Conservation (phyloP, 1,140 invertebrate species). For the Heliconius eleuchia region DNA sequence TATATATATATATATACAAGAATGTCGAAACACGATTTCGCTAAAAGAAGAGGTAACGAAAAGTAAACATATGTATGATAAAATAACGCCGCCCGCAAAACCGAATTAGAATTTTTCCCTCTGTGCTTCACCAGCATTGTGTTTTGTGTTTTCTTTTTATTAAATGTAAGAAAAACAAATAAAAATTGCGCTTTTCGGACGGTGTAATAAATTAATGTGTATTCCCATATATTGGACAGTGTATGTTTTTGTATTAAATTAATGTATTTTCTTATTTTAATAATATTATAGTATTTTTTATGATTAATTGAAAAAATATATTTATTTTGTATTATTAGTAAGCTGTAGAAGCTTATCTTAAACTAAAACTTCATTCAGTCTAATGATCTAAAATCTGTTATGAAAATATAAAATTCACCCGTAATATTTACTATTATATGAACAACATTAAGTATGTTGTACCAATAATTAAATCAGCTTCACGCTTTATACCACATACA, state of each 20-base stretch:
- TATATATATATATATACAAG: constrained; percentile 2
- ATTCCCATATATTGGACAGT: neutral
- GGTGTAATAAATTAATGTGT: constrained; percentile 1
- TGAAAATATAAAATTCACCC: no score
- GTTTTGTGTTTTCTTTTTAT: constrained; percentile 70
- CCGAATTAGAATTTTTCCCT: constrained; percentile 65
- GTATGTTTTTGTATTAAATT: neutral
- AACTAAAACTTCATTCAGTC: neutral
- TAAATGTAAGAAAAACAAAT: constrained; percentile 64
- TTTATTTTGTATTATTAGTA: no score
- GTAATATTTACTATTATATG: no score
- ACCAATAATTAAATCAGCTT: no score
- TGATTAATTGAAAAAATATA: no score
- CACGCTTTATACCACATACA: no score
- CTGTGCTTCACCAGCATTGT: constrained; percentile 54
- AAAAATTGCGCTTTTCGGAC: constrained; percentile 42
- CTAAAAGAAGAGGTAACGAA: constrained; percentile 45
- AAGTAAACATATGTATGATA: constrained; percentile 55
- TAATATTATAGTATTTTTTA: no score
- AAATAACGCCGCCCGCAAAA: constrained; percentile 56
- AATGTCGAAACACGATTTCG: constrained; percentile 53
- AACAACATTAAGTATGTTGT: no score
- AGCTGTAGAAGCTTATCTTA: neutral
- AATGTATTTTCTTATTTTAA: neutral
- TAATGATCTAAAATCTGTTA: neutral